Conservation (phyloP, 30 jellyfish, hydroid and myxozoan species). For the Hydra vulgaris region DNA sequence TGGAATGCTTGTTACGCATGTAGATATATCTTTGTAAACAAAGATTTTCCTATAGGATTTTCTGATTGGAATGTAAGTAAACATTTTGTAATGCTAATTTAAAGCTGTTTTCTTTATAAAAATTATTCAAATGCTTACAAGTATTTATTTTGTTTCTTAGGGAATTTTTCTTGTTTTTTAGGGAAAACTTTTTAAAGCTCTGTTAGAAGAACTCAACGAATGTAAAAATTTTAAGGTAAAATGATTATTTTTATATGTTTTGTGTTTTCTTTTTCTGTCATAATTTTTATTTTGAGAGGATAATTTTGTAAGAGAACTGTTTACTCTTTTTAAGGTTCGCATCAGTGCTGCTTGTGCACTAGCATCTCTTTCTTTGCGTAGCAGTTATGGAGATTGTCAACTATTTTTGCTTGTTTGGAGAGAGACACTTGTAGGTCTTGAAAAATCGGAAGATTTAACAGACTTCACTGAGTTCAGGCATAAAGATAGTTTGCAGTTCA, state of each 20-base stretch:
- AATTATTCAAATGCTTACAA: too few relatives aligned
- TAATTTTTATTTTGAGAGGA: background rate
- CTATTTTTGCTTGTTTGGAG: constrained; percentile 43
- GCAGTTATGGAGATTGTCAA: constrained; percentile 36
- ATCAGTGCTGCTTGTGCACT: constrained; percentile 90
- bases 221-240: constrained; percentile 88
- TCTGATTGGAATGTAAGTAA: constrained; percentile 69
- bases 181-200: constrained; percentile 51
- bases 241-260: background rate
- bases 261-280: background rate
- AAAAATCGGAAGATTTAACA: constrained; percentile 61
- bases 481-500: constrained; percentile 61
- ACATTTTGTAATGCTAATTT: background rate
- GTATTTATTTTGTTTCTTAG: background rate
- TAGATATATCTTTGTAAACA: constrained; percentile 61
- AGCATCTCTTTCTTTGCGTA: constrained; percentile 29
- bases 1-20: constrained; percentile 99
- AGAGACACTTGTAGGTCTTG: constrained; percentile 42
- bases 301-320: too few relatives aligned
- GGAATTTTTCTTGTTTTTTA: background rate
- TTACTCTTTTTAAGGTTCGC: constrained; percentile 69
- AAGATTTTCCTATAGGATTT: constrained; percentile 34
- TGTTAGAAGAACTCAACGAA: constrained; percentile 55
- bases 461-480: constrained; percentile 89
- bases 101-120: too few relatives aligned